Evolutionary conservation across 35 echinoderm and acorn worm species (phyloP).

Genomic region (Ophioderma brevispina): DNA sequence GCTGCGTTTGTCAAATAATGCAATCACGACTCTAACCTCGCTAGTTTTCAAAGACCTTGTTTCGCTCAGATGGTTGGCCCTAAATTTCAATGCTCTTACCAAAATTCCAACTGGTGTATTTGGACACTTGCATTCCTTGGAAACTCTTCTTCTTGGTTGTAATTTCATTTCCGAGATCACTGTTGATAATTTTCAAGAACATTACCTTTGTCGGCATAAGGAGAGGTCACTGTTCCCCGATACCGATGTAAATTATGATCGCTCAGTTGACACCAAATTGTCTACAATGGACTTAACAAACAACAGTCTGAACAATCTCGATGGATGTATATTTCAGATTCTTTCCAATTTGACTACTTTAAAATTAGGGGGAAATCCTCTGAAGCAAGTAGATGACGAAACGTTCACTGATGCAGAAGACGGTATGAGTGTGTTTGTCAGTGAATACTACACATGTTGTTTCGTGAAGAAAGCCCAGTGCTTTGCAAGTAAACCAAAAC

Average conservation of each 20-base stretch:
- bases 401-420: not conserved
- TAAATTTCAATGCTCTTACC: not conserved
- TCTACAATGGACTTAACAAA: not conserved
- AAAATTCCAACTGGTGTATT: not conserved
- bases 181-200: not conserved
- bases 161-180: not conserved
- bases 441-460: not conserved
- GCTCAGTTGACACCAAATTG: too few species aligned
- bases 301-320: not conserved
- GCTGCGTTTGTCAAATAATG: not conserved
- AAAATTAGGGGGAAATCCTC: not conserved
- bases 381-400: not conserved
- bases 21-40: not conserved
- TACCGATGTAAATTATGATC: too few species aligned
- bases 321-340: not conserved
- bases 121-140: not conserved
- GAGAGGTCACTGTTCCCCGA: too few species aligned
- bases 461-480: not conserved
- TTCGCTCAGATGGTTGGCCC: not conserved
- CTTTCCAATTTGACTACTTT: not conserved
- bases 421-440: not conserved
- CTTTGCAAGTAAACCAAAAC: not conserved
- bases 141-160: not conserved
- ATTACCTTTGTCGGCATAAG: not conserved
- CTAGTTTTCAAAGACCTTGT: not conserved